phyloP scores from a whole-genome alignment of 1,140 invertebrate genomes.

The Drosophila ironensis region DNA sequence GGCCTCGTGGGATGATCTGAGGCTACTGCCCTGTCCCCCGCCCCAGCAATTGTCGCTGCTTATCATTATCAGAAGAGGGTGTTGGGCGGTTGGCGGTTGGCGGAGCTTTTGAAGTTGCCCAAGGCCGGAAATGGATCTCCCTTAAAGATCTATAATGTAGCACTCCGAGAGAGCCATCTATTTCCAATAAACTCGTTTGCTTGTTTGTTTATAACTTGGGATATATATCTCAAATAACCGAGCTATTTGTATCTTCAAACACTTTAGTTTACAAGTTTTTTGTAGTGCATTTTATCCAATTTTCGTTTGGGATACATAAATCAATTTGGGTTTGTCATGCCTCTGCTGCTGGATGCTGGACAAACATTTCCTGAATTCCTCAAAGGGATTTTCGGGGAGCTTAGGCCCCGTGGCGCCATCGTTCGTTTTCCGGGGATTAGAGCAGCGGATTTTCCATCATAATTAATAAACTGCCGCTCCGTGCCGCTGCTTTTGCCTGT shows the following conservation, averaged over 20 bases:
- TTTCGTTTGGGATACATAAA: conserved; percentile 20
- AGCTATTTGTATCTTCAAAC: too few relatives aligned
- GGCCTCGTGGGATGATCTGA: conserved; percentile 50
- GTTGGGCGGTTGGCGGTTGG: background rate
- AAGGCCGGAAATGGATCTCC: conserved; percentile 38
- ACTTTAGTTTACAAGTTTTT: too few relatives aligned
- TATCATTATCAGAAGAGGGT: too few relatives aligned
- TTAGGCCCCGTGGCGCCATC: conserved; percentile 61
- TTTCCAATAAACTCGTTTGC: too few relatives aligned
- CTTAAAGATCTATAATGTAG: conserved; percentile 19
- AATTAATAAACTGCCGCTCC: conserved; percentile 65
- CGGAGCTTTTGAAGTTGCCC: conserved; percentile 57
- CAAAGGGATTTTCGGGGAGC: conserved; percentile 21
- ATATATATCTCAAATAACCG: background rate
- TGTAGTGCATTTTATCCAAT: too few relatives aligned
- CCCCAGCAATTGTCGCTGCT: conserved; percentile 55
- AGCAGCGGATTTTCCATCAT: conserved; percentile 44
- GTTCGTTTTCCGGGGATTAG: conserved; percentile 60
- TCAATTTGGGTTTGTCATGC: too few relatives aligned
- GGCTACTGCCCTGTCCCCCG: background rate
- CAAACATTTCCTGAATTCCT: conserved; percentile 30
- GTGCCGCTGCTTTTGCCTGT: background rate
- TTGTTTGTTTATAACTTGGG: too few relatives aligned
- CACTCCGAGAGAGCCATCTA: background rate
- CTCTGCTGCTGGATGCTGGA: conserved; percentile 28